Conservation (phyloP, 1,140 invertebrate species). For the Drosophila bocqueti region DNA sequence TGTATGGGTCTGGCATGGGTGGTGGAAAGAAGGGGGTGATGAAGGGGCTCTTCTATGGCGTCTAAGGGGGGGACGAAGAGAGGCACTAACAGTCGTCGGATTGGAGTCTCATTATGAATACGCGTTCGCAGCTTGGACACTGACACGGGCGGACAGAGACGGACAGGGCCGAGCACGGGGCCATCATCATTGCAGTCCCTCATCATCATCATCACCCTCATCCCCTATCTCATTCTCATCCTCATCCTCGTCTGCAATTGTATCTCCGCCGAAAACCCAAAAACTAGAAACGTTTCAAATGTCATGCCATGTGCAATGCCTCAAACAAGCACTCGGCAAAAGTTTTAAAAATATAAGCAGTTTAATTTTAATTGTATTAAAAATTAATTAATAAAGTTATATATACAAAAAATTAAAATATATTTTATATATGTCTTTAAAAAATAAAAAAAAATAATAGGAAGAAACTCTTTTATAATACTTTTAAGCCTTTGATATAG, state of each 20-base stretch:
- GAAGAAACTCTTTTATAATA: not conserved
- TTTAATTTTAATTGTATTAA: not conserved
- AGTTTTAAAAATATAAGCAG: not conserved
- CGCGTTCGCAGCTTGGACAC: conserved; percentile 33
- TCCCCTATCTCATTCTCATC: not conserved
- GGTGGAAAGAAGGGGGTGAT: not conserved
- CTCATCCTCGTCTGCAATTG: conserved; percentile 29
- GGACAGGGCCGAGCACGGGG: not conserved
- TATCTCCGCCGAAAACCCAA: conserved; percentile 21
- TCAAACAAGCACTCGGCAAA: conserved; percentile 16
- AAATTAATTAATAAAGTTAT: not conserved
- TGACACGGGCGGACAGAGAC: not conserved
- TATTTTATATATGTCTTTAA: not conserved
- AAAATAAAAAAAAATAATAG: no score
- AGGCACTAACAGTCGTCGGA: conserved; percentile 37
- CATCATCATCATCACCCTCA: conserved; percentile 17
- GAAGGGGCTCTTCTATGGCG: not conserved
- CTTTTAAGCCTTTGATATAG: no score
- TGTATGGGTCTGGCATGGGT: conserved; percentile 28
- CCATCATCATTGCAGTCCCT: conserved; percentile 26
- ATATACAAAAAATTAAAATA: not conserved
- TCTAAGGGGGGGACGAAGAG: no score
- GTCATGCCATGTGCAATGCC: conserved; percentile 23
- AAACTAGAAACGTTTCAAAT: conserved; percentile 41
- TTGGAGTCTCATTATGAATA: conserved; percentile 74